Evolutionary conservation across 2,797 vertebrate genomes (phyloP), one percentile per base, ranked within the genome.

Genomic region (Aulostomus chinensis): DNA sequence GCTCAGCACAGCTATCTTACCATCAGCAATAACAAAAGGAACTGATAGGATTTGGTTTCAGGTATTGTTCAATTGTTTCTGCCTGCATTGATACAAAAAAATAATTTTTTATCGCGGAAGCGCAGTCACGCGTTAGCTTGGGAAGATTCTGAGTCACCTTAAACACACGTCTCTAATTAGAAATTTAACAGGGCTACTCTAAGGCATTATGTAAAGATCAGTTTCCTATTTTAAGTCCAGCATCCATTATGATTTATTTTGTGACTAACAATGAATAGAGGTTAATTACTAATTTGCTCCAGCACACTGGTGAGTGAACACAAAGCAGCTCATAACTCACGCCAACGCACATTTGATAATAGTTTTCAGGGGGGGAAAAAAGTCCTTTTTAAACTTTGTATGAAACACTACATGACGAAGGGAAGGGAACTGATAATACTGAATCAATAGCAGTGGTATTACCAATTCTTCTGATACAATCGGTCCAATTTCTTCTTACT

Each of bases 131-230:
- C 17, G 13, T 36, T 34, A 9, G 8, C 30, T 51, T 50, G 40
- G 36, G 24, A 12, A 30, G 4, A 24, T 14, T 59, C 25, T 42
- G 39, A 69, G 31, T 67, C 36, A 58, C 38, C 42, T n/a, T 37
- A 24, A 61, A 32, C 49, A 69, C 37, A 12, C 55, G 38, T 50
- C 45, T 12, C 34, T 74, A 73, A 71, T 74, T 40, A 54, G 51
- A 37, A 52, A 58, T 70, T 64, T 55, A 57, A 64, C 35, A 56
- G 49, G 22, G 3, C 31, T 29, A 52, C 37, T 52, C 29, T 11
- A 3, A 40, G 12, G 28, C 51, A 53, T 66, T 53, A 69, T 63
- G 41, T 61, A 56, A 74, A 79, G 60, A 53, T 68, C 40, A 53
- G 35, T 13, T 4, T 7, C 21, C n/a, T n/a, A n/a, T n/a, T n/a